Evolutionary conservation across 2,888 invertebrate genomes (phyloP).

Genomic region (Apoderus coryli): DNA sequence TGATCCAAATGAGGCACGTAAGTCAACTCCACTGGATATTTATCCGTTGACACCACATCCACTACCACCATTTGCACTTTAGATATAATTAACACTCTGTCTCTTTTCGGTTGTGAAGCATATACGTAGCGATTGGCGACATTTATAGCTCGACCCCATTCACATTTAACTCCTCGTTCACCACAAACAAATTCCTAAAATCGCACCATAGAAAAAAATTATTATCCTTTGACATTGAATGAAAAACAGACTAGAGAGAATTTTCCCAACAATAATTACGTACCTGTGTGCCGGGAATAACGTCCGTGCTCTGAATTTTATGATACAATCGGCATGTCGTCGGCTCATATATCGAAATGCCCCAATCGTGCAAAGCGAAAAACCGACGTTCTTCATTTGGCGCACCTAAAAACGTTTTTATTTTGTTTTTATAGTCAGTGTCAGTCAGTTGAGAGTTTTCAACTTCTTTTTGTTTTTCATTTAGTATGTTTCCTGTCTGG

Average conservation of each 20-base stretch:
- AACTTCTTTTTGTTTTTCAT: too few species aligned
- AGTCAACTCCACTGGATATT: constrained; percentile 52
- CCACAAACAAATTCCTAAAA: constrained; percentile 54
- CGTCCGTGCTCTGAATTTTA: constrained; percentile 53
- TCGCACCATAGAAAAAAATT: constrained; percentile 15
- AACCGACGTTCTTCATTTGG: constrained; percentile 49
- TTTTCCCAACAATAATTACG: constrained; percentile 5
- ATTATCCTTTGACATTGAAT: too few species aligned
- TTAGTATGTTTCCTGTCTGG: too few species aligned
- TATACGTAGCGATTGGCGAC: constrained; percentile 58
- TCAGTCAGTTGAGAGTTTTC: too few species aligned
- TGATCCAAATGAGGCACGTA: constrained; percentile 59
- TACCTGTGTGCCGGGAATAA: constrained; percentile 55
- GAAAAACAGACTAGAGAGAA: constrained; percentile 3
- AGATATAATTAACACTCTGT: constrained; percentile 56
- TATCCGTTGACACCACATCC: constrained; percentile 56
- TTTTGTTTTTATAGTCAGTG: too few species aligned
- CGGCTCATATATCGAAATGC: constrained; percentile 59
- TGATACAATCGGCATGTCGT: constrained; percentile 53
- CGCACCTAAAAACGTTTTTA: constrained; percentile 37
- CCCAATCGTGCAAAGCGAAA: constrained; percentile 62
- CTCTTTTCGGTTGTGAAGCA: constrained; percentile 53
- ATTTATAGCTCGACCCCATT: constrained; percentile 58
- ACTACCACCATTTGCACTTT: constrained; percentile 57
- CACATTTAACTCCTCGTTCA: constrained; percentile 49